phyloP scores from a whole-genome alignment of 2,888 invertebrate species.

The Coleophora deauratella region DNA sequence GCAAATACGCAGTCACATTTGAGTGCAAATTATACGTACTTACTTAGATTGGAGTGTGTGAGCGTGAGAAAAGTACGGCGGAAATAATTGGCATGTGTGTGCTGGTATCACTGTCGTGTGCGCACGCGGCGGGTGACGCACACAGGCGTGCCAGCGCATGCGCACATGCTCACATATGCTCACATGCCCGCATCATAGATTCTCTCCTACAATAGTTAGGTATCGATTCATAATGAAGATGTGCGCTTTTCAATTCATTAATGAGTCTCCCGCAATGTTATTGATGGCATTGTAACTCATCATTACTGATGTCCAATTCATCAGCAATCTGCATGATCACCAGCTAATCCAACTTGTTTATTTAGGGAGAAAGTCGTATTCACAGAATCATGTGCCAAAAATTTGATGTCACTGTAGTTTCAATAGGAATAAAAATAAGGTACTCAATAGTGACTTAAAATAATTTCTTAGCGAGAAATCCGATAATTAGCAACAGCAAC shows the following conservation, averaged over 20 bases:
- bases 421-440: constrained; percentile 38
- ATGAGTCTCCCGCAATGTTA: constrained; percentile 57
- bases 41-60: constrained; percentile 46
- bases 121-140: constrained; percentile 24
- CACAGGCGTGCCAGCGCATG: constrained; percentile 23
- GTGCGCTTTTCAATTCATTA: constrained; percentile 61
- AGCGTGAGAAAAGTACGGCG: constrained; percentile 70
- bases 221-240: constrained; percentile 58
- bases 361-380: constrained; percentile 37
- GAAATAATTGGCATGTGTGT: constrained; percentile 50
- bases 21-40: constrained; percentile 42
- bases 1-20: constrained; percentile 34
- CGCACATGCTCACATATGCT: constrained; percentile 35
- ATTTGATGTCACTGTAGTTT: constrained; percentile 19
- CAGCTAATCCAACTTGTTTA: constrained; percentile 42
- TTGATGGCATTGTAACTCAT: constrained; percentile 48
- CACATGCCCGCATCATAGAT: constrained; percentile 58
- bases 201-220: constrained; percentile 53
- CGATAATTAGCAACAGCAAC: constrained; percentile 43
- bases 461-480: constrained; percentile 34
- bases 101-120: constrained; percentile 24
- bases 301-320: constrained; percentile 51
- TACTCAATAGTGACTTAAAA: constrained; percentile 24
- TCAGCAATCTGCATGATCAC: constrained; percentile 41
- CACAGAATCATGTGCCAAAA: constrained; percentile 27